Percentiles rank a stretch among this genome's conserved stretches.
phyloP scores from a whole-genome alignment of 2,113 vertebrate genomes.

The Notiomystis cincta region DNA sequence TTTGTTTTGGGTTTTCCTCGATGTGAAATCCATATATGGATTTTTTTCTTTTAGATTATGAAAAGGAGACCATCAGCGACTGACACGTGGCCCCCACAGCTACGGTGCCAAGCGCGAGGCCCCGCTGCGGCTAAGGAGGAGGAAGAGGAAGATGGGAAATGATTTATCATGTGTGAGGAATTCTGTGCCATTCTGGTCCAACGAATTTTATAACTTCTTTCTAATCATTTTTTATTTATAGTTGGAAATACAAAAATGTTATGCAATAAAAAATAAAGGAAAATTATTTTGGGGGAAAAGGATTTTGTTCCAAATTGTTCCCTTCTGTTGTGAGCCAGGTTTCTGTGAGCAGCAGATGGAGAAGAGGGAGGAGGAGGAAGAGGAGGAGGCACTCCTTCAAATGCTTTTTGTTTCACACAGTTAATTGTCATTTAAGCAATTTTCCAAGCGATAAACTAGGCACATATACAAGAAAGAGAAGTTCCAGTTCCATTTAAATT shows the following conservation, averaged over 20 bases:
- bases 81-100: constrained; percentile 59
- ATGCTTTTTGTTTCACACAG: background rate
- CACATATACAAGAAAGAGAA: background rate
- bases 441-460: background rate
- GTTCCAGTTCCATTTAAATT: background rate
- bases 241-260: constrained; percentile 78
- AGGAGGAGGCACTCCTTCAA: constrained; percentile 13
- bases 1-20: background rate
- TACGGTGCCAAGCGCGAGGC: constrained; percentile 45
- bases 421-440: background rate
- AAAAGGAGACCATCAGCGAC: constrained; percentile 58
- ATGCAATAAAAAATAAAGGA: constrained; percentile 70
- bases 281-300: constrained; percentile 79
- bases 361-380: background rate
- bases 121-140: constrained; percentile 14
- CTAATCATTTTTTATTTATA: constrained; percentile 77
- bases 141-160: constrained; percentile 55
- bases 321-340: constrained; percentile 45
- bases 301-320: constrained; percentile 63
- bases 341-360: background rate
- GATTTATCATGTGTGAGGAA: constrained; percentile 39
- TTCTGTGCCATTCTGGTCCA: constrained; percentile 53
- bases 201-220: constrained; percentile 79
- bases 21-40: background rate
- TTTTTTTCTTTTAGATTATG: constrained; percentile 72